A percentile compares a stretch with the other conserved stretches of the same genome.
Conservation (phyloP, 2,797 vertebrate species). For the Sebastiscus albofasciatus region DNA sequence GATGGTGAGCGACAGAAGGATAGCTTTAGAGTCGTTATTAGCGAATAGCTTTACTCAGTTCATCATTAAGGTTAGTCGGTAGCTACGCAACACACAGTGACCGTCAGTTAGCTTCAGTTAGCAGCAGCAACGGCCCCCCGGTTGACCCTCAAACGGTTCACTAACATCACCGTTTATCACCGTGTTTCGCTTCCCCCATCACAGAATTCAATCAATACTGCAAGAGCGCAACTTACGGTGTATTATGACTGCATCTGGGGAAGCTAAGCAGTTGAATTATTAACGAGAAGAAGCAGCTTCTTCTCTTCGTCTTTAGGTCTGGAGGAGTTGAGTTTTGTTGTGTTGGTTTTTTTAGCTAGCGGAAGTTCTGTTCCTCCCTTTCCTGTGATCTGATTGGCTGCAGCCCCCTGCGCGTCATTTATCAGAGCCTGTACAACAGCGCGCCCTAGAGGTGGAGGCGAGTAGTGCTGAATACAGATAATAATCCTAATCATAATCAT, state of each 20-base stretch:
- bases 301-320: slow-evolving; percentile 68
- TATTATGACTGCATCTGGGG: fast-evolving
- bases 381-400: slow-evolving; percentile 68
- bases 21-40: not conserved
- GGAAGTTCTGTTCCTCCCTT: slow-evolving; percentile 35
- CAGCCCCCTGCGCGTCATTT: not conserved
- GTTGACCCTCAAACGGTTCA: slow-evolving; percentile 39
- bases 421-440: not conserved
- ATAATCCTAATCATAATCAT: too few relatives aligned
- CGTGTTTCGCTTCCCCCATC: not conserved
- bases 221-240: slow-evolving; percentile 33
- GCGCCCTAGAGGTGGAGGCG: not conserved
- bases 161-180: not conserved
- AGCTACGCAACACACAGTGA: slow-evolving; percentile 5
- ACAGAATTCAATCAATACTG: fast-evolving
- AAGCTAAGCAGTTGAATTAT: not conserved
- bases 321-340: not conserved
- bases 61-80: not conserved
- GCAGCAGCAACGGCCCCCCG: slow-evolving; percentile 17
- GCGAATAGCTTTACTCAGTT: not conserved
- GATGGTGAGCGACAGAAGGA: fast-evolving
- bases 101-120: slow-evolving; percentile 59
- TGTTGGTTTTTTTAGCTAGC: slow-evolving; percentile 59
- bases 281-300: not conserved
- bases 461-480: not conserved